phyloP scores from a whole-genome alignment of 2,888 invertebrate species.

The Ryuthela nishihirai region DNA sequence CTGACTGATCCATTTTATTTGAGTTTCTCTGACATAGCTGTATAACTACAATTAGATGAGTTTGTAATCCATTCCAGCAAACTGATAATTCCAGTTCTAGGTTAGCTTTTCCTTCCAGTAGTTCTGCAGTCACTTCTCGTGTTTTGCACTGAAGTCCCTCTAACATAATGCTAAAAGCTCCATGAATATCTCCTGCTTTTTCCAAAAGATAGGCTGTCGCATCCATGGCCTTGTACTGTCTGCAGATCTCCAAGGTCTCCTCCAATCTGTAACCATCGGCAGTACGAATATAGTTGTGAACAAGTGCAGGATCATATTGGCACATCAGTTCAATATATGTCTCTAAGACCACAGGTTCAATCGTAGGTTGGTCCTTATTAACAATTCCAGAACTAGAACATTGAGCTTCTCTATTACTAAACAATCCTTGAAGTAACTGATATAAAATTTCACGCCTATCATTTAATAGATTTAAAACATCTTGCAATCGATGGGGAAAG shows the following conservation, averaged over 20 bases:
- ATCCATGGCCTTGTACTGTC: constrained; percentile 60
- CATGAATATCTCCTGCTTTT: constrained; percentile 66
- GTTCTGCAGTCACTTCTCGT: constrained; percentile 19
- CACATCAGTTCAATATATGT: constrained; percentile 63
- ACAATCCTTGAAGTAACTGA: constrained; percentile 60
- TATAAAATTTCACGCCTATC: constrained; percentile 54
- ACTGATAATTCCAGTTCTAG: constrained; percentile 28
- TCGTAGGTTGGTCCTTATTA: constrained; percentile 41
- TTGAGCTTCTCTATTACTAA: constrained; percentile 47
- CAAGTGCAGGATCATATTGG: constrained; percentile 56
- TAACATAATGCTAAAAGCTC: constrained; percentile 60
- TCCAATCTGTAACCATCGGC: constrained; percentile 62
- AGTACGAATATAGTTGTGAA: constrained; percentile 50
- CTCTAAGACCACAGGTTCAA: constrained; percentile 58
- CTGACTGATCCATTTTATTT: constrained; percentile 51
- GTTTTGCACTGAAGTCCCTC: constrained; percentile 41
- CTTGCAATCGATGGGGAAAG: constrained; percentile 49
- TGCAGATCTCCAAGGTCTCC: constrained; percentile 61
- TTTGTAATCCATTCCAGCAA: constrained; percentile 42
- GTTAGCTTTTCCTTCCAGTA: neutral
- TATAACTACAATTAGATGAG: constrained; percentile 47
- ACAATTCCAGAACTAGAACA: constrained; percentile 5
- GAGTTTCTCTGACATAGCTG: constrained; percentile 56
- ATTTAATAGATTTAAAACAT: constrained; percentile 22
- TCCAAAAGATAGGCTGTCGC: constrained; percentile 71